These are phyloP conservation scores for Drosophila algonquin DNA, from an alignment of 2,888 invertebrate species.

Conservation along the genomic window DNA sequence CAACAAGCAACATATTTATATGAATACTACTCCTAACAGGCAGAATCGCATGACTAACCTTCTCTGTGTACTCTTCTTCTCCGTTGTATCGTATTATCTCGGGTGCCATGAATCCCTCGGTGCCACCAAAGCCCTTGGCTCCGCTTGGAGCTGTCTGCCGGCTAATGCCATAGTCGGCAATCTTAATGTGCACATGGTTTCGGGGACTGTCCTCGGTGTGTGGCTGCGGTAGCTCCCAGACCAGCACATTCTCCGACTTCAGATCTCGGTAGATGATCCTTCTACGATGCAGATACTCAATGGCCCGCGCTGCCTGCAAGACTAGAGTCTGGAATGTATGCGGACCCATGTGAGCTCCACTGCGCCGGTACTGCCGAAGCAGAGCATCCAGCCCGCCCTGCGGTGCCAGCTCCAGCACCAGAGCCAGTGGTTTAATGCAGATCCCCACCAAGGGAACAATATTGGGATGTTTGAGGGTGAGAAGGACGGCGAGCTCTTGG, in stretches of 20 bases:
- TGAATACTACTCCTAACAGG: background rate
- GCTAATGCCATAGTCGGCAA: conserved; percentile 98
- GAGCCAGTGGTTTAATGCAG: conserved; percentile 93
- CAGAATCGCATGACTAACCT: conserved; percentile 85
- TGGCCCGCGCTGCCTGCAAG: conserved; percentile 95
- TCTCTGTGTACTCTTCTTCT: conserved; percentile 99
- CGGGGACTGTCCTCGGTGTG: conserved; percentile 87
- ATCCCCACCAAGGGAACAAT: conserved; percentile 96
- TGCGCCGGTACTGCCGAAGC: conserved; percentile 92
- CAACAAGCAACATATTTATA: background rate
- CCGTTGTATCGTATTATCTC: conserved; percentile 99
- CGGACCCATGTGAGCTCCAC: conserved; percentile 92
- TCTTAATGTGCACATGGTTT: conserved; percentile 92
- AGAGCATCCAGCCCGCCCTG: conserved; percentile 93
- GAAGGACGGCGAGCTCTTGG: conserved; percentile 95
- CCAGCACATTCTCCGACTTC: conserved; percentile 98
- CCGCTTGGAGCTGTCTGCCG: conserved; percentile 94
- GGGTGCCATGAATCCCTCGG: conserved; percentile 99
- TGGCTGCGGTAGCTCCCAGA: conserved; percentile 97
- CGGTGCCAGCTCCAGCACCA: conserved; percentile 96
- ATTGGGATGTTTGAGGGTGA: conserved; percentile 93
- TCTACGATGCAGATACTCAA: conserved; percentile 96
- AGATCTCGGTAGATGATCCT: conserved; percentile 92
- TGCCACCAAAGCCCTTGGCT: conserved; percentile 98
- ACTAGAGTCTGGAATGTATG: conserved; percentile 93